Base-by-base conservation (phyloP, 2,113 vertebrate genomes). In the Stegastes partitus region DNA sequence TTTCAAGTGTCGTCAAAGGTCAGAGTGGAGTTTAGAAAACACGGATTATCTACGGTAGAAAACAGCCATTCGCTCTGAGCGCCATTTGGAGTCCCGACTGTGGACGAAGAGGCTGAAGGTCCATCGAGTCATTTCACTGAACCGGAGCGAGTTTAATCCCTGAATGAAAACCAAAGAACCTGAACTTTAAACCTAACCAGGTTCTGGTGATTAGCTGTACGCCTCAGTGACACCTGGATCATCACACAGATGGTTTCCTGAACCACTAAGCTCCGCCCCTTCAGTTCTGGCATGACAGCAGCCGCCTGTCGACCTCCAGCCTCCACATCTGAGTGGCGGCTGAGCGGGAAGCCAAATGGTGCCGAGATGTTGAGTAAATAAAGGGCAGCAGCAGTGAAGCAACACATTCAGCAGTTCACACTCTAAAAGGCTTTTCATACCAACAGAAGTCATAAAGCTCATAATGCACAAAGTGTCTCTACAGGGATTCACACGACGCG, bases 1-100 rank as follows among this genome's bases (percentile, higher is more conserved):
- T 44, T 86, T 89, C 68, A 84, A 76, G 72, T 80, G 72, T 88
- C 73, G 23, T 61, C 47, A 83, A 90, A 87, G 77, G 77, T 82
- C 56, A 70, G 67, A 84, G 82, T 61, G 62, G 63, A 82, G 55
- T 62, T 82, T 70, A 84, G 50, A 83, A 88, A 86, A 82, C 68
- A 47, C 62, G 19, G 49, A 42, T 15, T 15, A 42, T 42, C 39
- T 15, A 42, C 14, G 21, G 69, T 77, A 81, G 39, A 84, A 89
- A 87, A 84, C 77, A 82, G 63, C 74, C 68, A 59, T 76, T 89
- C 73, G 61, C 47, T 76, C 80, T 53, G 39, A 53, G 44, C 26
- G 50, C 1, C 76, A 44, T 53, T 18, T 31, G 63, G 76, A 28
- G 51, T 75, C 87, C 39, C 39, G 39, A 42, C 12, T 8, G 9